Base-by-base conservation (phyloP, 2,797 vertebrate genomes). In the Melanogrammus aeglefinus region DNA sequence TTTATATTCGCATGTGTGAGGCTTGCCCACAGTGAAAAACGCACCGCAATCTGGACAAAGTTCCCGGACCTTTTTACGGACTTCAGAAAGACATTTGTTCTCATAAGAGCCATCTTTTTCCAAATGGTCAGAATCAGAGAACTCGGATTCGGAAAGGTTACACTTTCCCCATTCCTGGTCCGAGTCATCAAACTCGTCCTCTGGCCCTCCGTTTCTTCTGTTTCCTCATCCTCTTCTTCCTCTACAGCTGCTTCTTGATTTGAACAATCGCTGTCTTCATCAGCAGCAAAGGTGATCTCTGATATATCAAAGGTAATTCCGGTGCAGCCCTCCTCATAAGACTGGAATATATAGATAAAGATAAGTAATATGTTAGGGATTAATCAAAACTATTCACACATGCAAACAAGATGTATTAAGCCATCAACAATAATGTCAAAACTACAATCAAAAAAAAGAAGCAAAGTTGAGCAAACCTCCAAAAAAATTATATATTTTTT, bases 301-400 rank as follows among this genome's bases (percentile, higher is more conserved):
- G 63, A 66, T 27, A 66, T 66, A 66, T 66, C 63, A 66, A 66
- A 66, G 63, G 63, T 66, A 27, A 66, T 66, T 12, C 63, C 63
- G 10, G 63, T 66, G 63, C 63, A 66, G 63, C 63, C 63, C 63
- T 66, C 63, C n/a, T 66, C 63, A 66, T 66, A 27, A 66, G 63
- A 66, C 63, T 66, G 63, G 2, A 66, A 66, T 8, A 66, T 27
- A 66, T 10, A 27, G 63, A 66, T 24, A 3, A 66, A 27, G 63
- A 66, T 24, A 0, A 66, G n/a, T 2, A 27, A 66, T 31, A 31
- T 27, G 63, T 66, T 66, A 66, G 63, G n/a, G 63, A 66, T 66
- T 27, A 10, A 66, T 66, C 14, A 3, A 66, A 27, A 66, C 24
- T 24, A 12, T 66, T 66, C 63, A 24, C 63, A 24, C 24, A 66